Conservation (phyloP, 2,797 vertebrate genomes). For the Phoebastria nigripes region DNA sequence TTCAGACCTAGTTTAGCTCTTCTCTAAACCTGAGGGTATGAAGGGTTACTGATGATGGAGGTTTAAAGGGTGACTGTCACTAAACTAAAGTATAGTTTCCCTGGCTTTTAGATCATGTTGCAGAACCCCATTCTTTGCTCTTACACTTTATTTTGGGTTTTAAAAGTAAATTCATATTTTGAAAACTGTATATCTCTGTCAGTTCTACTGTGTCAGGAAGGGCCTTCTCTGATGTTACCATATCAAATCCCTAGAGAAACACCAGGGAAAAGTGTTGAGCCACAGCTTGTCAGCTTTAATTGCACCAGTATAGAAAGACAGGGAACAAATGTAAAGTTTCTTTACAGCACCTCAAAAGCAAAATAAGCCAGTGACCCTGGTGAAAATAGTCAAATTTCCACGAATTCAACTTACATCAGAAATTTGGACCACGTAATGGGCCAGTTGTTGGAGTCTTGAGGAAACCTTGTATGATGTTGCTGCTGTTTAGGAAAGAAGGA, state of each 20-base stretch:
- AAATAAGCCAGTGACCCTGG: neutral
- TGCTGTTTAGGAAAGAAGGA: neutral
- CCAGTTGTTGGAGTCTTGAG: neutral
- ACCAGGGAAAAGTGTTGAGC: neutral
- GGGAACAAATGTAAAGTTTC: neutral
- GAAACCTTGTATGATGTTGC: neutral
- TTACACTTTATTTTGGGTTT: neutral
- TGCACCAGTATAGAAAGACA: neutral
- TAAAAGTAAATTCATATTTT: neutral
- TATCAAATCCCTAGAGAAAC: neutral
- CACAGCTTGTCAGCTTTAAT: neutral
- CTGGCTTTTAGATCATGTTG: neutral
- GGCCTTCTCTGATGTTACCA: neutral
- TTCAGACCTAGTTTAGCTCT: neutral
- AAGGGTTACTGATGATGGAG: neutral
- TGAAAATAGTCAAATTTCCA: neutral
- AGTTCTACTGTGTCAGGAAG: neutral
- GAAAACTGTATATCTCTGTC: neutral
- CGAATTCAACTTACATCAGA: neutral
- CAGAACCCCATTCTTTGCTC: neutral
- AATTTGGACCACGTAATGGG: neutral
- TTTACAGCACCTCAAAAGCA: neutral
- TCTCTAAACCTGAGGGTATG: neutral
- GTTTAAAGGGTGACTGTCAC: neutral
- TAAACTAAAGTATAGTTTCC: neutral